These are phyloP conservation scores for Origma solitaria DNA, from an alignment of 2,113 vertebrate genomes.

Conservation along the genomic window DNA sequence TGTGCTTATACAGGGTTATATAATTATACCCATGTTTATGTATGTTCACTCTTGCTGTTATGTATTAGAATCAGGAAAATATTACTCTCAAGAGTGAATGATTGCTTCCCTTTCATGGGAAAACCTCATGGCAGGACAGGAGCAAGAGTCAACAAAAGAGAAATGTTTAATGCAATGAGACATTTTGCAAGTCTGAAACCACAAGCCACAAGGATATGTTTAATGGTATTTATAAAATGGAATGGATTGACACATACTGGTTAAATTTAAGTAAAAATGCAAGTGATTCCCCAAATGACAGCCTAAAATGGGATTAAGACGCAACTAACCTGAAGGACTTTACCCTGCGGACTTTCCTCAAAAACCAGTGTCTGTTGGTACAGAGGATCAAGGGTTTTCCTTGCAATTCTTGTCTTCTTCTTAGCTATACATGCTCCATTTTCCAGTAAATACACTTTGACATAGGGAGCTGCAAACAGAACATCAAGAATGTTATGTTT, in stretches of 20 bases:
- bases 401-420: slow-evolving; percentile 98
- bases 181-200: neutral
- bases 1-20: neutral
- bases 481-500: neutral
- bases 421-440: slow-evolving; percentile 96
- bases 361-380: slow-evolving; percentile 96
- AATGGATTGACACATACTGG: neutral
- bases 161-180: neutral
- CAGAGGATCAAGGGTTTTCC: slow-evolving; percentile 96
- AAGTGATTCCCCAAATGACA: neutral
- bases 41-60: neutral
- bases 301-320: neutral
- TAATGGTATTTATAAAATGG: neutral
- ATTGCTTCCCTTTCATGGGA: neutral
- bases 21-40: neutral
- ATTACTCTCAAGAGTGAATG: neutral
- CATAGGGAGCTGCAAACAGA: slow-evolving; percentile 87
- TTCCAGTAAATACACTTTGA: slow-evolving; percentile 96
- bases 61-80: neutral
- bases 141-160: neutral
- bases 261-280: neutral
- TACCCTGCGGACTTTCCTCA: slow-evolving; percentile 95
- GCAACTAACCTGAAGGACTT: slow-evolving; percentile 93
- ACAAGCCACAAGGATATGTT: neutral
- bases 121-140: neutral